Evolutionary conservation across 2,113 vertebrate species (phyloP), one percentile per base, ranked within the genome.

Genomic region (Chloebia gouldiae): DNA sequence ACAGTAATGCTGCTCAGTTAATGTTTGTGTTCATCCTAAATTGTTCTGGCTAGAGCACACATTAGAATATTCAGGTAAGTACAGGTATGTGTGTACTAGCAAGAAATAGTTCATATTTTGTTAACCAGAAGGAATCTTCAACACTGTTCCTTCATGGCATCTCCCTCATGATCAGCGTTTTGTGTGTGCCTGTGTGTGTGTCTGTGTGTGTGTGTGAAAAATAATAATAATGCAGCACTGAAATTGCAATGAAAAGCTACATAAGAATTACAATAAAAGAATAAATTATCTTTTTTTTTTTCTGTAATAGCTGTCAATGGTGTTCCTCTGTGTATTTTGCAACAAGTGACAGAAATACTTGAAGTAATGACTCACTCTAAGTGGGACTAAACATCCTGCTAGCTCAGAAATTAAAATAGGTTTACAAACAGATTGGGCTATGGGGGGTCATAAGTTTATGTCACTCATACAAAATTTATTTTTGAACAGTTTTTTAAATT

Each of bases 251-350:
- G 15, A 72, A 83, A 83, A 65, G 16, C 10, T 90, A n/a, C 18
- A 33, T 17, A 3, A 53, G 5, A 15, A 24, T 44, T 75, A 45
- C 27, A 45, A 45, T 53, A 91, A 49, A 12, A 56, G 3, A 68
- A 59, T 33, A 40, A 51, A n/a, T 16, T 28, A 22, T 30, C 6
- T 18, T 35, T 40, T n/a, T 51, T 45, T 53, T 68, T 39, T 15
- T 8, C 16, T 27, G 2, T 33, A n/a, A 22, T 49, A 53, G 3
- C 3, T 25, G 8, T 47, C 51, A 64, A 0, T 27, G 5, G 56
- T 50, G 25, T 10, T 51, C 6, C 35, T 65, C 33, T 86, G 12
- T 2, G 23, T 64, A 64, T 73, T 95, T 87, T 86, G 22, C 5
- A 54, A 56, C 3, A 69, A 22, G 5, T 69, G 45, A 39, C 27